Percentiles rank a stretch among this genome's conserved stretches.
These are phyloP conservation scores for Cheilosia scutellata DNA, from an alignment of 2,888 invertebrate genomes.

Conservation along the genomic window DNA sequence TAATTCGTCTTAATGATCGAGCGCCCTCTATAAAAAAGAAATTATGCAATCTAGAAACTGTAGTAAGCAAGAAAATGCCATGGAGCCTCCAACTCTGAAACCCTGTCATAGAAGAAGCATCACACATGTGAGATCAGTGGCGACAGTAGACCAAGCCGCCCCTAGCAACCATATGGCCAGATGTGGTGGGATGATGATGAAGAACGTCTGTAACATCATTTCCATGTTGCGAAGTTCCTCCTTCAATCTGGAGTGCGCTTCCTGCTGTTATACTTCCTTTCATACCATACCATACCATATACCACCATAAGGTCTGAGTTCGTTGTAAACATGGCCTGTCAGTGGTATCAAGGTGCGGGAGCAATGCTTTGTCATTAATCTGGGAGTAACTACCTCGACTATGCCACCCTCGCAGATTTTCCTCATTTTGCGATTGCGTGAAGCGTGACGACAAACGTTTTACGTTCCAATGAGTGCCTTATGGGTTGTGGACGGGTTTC, in stretches of 20 bases:
- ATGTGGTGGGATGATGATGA: neutral
- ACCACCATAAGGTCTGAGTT: slow-evolving; percentile 4
- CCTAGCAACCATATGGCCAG: neutral
- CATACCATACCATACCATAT: neutral
- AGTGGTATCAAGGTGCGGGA: slow-evolving; percentile 34
- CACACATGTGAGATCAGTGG: neutral
- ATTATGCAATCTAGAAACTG: slow-evolving; percentile 15
- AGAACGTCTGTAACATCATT: slow-evolving; percentile 4
- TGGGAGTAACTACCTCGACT: slow-evolving; percentile 31
- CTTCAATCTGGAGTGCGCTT: neutral
- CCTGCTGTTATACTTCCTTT: slow-evolving; percentile 11
- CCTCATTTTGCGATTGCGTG: slow-evolving; percentile 46
- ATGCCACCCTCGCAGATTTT: slow-evolving; percentile 41
- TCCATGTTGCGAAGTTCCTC: slow-evolving; percentile 5
- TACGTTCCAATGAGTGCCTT: slow-evolving; percentile 65
- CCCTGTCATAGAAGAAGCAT: slow-evolving; percentile 19
- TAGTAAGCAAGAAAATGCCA: neutral
- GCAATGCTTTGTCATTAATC: slow-evolving; percentile 35
- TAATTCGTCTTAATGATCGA: slow-evolving; percentile 40
- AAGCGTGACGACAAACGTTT: slow-evolving; percentile 53
- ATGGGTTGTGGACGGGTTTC: slow-evolving; percentile 41
- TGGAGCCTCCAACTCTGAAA: slow-evolving; percentile 1
- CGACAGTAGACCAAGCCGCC: neutral
- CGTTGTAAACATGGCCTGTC: neutral
- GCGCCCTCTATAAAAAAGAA: slow-evolving; percentile 15